phyloP scores from a whole-genome alignment of 2,797 vertebrate genomes.

The Neomorphus geoffroyi region DNA sequence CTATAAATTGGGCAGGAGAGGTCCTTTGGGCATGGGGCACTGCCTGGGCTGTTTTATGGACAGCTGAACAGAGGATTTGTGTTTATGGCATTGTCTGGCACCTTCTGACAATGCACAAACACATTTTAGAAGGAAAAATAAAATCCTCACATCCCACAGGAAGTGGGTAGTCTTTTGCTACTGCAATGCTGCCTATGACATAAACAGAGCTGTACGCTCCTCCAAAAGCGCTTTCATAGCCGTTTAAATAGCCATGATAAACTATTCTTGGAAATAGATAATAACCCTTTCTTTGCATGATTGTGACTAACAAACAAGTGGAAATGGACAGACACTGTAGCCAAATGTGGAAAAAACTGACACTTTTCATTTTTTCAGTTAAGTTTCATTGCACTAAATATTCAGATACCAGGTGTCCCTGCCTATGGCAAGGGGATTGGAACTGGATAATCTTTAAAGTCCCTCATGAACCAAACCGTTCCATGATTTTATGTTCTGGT shows the following conservation, averaged over 20 bases:
- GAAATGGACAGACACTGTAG: background rate
- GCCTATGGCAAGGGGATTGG: too few species aligned
- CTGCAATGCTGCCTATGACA: background rate
- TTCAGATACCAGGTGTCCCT: background rate
- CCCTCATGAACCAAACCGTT: too few species aligned
- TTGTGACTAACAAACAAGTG: background rate
- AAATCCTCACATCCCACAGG: background rate
- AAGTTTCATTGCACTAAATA: background rate
- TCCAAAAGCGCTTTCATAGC: background rate
- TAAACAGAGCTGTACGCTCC: background rate
- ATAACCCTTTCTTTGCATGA: background rate
- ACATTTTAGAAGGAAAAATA: background rate
- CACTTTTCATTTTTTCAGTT: background rate
- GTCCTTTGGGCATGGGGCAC: too few species aligned
- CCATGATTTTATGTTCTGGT: too few species aligned
- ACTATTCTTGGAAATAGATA: background rate
- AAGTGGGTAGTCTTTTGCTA: background rate
- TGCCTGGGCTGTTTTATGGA: background rate
- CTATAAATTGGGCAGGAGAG: background rate
- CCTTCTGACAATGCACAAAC: background rate
- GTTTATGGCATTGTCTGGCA: background rate
- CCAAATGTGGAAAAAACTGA: fast-evolving
- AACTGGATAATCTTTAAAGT: too few species aligned
- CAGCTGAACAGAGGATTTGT: background rate
- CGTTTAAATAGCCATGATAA: background rate